Evolutionary conservation across 1,140 invertebrate species (phyloP), one percentile per base, ranked within the genome.

Genomic region (Homarus americanus): DNA sequence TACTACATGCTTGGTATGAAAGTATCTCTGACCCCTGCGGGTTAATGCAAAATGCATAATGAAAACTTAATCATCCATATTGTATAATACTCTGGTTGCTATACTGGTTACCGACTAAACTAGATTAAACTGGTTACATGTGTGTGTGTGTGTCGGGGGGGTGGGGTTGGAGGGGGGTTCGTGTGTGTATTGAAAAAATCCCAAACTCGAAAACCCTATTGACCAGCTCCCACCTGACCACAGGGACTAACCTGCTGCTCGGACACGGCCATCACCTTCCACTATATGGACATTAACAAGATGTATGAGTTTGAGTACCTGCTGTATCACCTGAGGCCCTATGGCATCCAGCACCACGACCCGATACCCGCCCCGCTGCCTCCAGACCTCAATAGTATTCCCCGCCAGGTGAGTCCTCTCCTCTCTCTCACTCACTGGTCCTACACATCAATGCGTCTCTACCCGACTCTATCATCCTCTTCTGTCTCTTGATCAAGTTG

Each of bases 291-390:
- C n/a, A 98, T 98, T 0, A 97, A 98, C 93, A 96, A 97, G 95
- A 98, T 99, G 98, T 99, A 99, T 94, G 97, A 98, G 2, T 94
- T 99, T 40, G 98, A 99, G 93, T 99, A 99, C 94, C 95, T 99
- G 41, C 97, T 99, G 93, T 99, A 99, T 94, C 98, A 99, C 94
- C 94, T 99, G 76, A 95, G 97, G 85, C 98, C 98, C 0, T 99
- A 97, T 93, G 98, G 98, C 66, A 93, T 94, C 38, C 5, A 75
- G 0, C 69, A 73, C 58, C 49, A 72, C 34, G 76, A 82, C 24
- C 86, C 86, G 20, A 66, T 44, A 34, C 86, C 86, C 0, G 86
- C 58, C 3, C 86, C 78, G 0, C 63, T 88, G 4, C 86, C 86
- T 0, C 86, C 86, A 1, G 86, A 88, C 41, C 40, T n/a, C n/a